Conservation (phyloP, 30 jellyfish, hydroid and myxozoan genomes). For the Aurelia sp. region DNA sequence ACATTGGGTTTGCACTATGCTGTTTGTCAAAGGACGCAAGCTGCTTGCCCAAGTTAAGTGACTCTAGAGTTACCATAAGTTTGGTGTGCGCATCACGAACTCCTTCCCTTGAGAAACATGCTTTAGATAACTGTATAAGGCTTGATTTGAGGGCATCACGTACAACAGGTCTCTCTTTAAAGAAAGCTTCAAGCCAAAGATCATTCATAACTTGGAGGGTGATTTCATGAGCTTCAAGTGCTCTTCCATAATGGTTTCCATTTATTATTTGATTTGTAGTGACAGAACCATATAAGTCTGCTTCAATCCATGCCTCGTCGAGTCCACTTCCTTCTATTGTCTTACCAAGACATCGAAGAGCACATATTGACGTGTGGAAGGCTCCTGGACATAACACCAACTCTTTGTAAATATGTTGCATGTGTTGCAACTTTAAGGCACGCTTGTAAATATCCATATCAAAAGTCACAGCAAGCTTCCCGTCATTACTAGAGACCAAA, state of each 20-base stretch:
- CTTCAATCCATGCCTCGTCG: constrained; percentile 21
- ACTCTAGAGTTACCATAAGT: neutral
- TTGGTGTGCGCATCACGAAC: no score
- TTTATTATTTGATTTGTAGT: neutral
- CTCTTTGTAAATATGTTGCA: no score
- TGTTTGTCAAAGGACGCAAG: neutral
- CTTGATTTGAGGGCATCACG: no score
- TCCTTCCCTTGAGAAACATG: no score
- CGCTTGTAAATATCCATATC: neutral
- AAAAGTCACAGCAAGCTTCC: neutral
- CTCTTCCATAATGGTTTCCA: constrained; percentile 12
- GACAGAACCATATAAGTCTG: constrained; percentile 20
- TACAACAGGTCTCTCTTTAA: no score
- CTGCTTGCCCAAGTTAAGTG: neutral
- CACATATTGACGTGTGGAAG: no score
- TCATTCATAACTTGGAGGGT: neutral
- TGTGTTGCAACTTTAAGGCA: no score
- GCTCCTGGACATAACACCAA: no score
- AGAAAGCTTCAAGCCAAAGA: neutral
- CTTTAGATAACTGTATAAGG: no score
- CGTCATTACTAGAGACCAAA: neutral
- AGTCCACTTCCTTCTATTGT: no score
- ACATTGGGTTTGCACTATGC: constrained; percentile 7
- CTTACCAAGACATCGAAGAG: no score
- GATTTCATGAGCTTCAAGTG: constrained; percentile 17